A percentile compares a stretch with the other conserved stretches of the same genome.
phyloP scores from a whole-genome alignment of 2,797 vertebrate species.

The Nothura maculosa region DNA sequence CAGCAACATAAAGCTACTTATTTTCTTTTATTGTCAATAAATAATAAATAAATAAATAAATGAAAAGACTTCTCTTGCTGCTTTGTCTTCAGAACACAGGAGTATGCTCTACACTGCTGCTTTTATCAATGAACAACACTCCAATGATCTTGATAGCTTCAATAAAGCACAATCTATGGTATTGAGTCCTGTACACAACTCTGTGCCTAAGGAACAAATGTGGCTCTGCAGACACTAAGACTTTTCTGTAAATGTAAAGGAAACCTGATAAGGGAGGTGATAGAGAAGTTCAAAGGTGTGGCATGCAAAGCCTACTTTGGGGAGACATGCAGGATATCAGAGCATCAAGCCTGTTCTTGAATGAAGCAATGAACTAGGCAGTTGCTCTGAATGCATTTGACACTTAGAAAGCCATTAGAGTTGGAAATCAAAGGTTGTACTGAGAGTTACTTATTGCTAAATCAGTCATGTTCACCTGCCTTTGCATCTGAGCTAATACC shows the following conservation, averaged over 20 bases:
- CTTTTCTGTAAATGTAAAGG: neutral
- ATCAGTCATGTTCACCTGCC: too few relatives aligned
- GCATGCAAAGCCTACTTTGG: rapidly evolving
- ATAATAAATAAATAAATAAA: neutral
- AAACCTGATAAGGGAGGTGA: neutral
- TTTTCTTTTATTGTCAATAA: neutral
- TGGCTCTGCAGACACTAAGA: neutral
- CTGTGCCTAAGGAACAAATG: neutral
- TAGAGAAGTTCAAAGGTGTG: neutral
- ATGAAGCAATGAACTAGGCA: too few relatives aligned
- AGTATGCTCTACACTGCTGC: neutral
- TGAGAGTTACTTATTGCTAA: too few relatives aligned
- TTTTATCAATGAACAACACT: neutral
- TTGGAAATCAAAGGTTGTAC: too few relatives aligned
- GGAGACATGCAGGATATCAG: neutral
- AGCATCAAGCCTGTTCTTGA: neutral
- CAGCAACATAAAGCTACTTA: neutral
- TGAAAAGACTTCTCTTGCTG: neutral
- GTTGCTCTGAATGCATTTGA: too few relatives aligned
- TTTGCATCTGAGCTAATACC: too few relatives aligned
- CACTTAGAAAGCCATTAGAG: too few relatives aligned
- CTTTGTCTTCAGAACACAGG: neutral
- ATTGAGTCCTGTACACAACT: neutral
- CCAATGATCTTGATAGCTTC: neutral
- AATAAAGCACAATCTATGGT: neutral